A percentile compares a stretch with the other conserved stretches of the same genome.
Conservation (phyloP, 2,888 invertebrate genomes). For the Labia minor region DNA sequence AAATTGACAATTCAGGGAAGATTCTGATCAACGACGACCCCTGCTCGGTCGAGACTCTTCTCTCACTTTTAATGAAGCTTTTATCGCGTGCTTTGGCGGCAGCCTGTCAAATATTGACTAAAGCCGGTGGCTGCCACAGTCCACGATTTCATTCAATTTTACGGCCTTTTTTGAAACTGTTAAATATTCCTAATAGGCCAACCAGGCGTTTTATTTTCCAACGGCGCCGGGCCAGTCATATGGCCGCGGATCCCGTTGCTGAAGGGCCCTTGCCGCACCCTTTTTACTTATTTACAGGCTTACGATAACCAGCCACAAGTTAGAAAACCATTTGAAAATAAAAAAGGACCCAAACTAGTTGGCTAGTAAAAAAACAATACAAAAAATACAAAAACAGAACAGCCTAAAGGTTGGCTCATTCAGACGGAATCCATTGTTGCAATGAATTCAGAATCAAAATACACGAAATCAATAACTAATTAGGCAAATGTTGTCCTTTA, state of each 20-base stretch:
- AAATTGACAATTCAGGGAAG: no score
- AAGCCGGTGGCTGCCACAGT: background rate
- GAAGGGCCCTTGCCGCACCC: background rate
- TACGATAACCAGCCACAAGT: background rate
- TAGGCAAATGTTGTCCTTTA: no score
- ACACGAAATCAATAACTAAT: no score
- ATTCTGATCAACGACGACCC: no score
- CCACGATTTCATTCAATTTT: background rate
- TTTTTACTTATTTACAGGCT: background rate
- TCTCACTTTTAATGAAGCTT: background rate
- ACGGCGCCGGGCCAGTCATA: background rate
- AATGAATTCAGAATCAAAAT: no score
- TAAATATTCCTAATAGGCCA: conserved; percentile 3
- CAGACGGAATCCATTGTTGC: no score
- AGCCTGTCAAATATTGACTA: conserved; percentile 4
- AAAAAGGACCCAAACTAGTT: background rate
- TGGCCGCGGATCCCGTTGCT: background rate
- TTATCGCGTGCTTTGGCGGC: conserved; percentile 3
- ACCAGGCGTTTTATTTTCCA: background rate
- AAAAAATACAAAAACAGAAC: no score
- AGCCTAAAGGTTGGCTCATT: no score
- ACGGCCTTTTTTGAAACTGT: conserved; percentile 13
- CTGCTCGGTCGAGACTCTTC: no score
- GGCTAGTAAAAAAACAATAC: background rate
- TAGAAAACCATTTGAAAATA: background rate